A percentile compares a stretch with the other conserved stretches of the same genome.
Conservation (phyloP, 1,140 invertebrate species). For the Hycleus phaleratus region DNA sequence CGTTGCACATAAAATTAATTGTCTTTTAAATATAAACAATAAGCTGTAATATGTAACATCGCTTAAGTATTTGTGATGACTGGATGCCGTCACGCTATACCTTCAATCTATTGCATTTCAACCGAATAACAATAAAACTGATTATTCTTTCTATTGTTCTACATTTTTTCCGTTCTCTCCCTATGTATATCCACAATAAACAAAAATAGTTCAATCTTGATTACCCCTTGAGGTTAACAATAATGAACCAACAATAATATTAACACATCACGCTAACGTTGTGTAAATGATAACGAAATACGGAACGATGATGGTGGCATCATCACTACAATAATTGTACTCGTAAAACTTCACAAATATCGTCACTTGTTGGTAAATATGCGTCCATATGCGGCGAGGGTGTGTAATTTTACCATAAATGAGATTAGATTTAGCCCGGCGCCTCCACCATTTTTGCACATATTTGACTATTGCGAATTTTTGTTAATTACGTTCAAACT, state of each 20-base stretch:
- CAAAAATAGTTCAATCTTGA: conserved; percentile 12
- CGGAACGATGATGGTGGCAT: neutral
- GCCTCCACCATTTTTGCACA: no score
- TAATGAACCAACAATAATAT: conserved; percentile 5
- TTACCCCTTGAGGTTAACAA: conserved; percentile 13
- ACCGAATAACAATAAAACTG: conserved; percentile 5
- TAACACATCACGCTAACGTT: conserved; percentile 14
- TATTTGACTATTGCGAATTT: no score
- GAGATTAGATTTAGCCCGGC: neutral
- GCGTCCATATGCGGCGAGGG: no score
- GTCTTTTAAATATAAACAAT: conserved; percentile 1
- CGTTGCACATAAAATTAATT: conserved; percentile 4
- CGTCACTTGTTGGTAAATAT: no score
- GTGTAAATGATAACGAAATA: conserved; percentile 12
- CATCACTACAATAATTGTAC: no score
- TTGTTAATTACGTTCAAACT: no score
- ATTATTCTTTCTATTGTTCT: neutral
- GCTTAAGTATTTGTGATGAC: conserved; percentile 1
- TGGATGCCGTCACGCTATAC: neutral
- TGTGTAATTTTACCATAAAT: no score
- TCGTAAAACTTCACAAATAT: no score
- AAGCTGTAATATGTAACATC: conserved; percentile 4
- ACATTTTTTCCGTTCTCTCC: no score
- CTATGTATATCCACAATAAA: neutral
- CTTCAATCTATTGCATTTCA: conserved; percentile 2